Evolutionary conservation across 1,140 invertebrate genomes (phyloP).

Genomic region (Pseudomyrmex dendroicus): DNA sequence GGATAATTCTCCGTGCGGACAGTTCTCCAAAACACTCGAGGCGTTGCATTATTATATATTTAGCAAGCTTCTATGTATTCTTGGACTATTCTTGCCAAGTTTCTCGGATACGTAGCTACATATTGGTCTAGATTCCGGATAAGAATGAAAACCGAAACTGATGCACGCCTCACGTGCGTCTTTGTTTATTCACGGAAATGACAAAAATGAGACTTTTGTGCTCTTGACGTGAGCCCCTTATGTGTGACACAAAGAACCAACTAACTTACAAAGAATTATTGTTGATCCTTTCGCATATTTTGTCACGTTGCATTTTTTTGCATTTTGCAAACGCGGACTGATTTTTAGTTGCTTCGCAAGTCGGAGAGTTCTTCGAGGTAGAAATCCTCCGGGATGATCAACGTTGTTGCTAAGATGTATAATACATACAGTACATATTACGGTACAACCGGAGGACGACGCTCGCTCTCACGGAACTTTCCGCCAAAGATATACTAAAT

Average conservation of each 20-base stretch:
- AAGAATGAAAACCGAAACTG: no score
- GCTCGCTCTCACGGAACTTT: neutral
- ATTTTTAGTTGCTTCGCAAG: no score
- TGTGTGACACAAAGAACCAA: no score
- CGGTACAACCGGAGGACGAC: neutral
- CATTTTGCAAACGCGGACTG: no score
- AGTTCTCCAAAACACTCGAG: conserved; percentile 29
- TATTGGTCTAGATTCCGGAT: no score
- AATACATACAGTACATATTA: neutral
- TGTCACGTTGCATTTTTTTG: no score
- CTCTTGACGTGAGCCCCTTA: no score
- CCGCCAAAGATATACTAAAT: neutral
- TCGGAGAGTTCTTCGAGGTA: neutral
- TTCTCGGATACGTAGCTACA: neutral
- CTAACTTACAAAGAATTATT: no score
- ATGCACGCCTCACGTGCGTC: no score
- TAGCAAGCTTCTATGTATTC: neutral
- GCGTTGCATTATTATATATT: conserved; percentile 6
- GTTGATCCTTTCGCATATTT: no score
- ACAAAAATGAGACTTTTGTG: neutral
- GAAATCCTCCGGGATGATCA: neutral
- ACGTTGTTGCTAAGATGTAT: conserved; percentile 1
- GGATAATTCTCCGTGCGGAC: neutral
- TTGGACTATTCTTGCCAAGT: neutral
- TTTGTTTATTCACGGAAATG: neutral